These are phyloP conservation scores for Okamejei kenojei DNA, from an alignment of 2,797 vertebrate genomes.

Conservation along the genomic window DNA sequence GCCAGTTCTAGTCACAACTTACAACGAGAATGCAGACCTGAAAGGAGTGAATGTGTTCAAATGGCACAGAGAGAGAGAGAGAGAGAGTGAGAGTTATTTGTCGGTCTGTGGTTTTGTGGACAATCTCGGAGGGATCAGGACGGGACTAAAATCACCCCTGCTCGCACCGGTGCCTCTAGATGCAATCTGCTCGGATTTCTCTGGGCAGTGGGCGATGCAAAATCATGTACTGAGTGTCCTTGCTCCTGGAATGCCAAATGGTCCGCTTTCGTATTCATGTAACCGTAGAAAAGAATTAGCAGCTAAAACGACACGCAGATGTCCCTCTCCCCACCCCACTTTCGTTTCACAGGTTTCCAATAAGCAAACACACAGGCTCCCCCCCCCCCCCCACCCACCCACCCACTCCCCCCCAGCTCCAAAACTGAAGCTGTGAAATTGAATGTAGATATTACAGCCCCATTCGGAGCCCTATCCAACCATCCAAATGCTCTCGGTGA, in stretches of 20 bases:
- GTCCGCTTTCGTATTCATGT: too few relatives aligned
- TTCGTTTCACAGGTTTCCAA: conserved; percentile 40
- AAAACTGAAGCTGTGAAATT: conserved; percentile 49
- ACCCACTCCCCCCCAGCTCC: conserved; percentile 43
- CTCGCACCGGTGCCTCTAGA: conserved; percentile 67
- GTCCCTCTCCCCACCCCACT: conserved; percentile 35
- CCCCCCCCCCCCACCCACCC: conserved; percentile 48
- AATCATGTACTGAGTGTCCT: conserved; percentile 40
- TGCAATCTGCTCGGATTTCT: conserved; percentile 49
- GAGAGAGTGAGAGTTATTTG: too few relatives aligned
- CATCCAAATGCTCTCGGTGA: conserved; percentile 47
- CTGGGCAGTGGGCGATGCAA: conserved; percentile 62
- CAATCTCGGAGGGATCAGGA: too few relatives aligned
- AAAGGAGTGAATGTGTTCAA: conserved; percentile 60
- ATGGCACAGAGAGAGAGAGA: conserved; percentile 43
- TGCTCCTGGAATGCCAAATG: background rate
- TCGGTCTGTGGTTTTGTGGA: too few relatives aligned
- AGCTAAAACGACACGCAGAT: conserved; percentile 49
- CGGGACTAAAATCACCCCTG: conserved; percentile 53
- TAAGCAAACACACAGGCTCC: conserved; percentile 42
- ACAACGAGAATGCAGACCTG: conserved; percentile 66
- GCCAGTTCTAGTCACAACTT: conserved; percentile 71
- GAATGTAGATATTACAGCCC: conserved; percentile 45
- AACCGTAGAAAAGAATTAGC: conserved; percentile 44
- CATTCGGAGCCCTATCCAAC: conserved; percentile 40